Conservation (phyloP, 2,797 vertebrate species). For the Ctenopoma kingsleyae region DNA sequence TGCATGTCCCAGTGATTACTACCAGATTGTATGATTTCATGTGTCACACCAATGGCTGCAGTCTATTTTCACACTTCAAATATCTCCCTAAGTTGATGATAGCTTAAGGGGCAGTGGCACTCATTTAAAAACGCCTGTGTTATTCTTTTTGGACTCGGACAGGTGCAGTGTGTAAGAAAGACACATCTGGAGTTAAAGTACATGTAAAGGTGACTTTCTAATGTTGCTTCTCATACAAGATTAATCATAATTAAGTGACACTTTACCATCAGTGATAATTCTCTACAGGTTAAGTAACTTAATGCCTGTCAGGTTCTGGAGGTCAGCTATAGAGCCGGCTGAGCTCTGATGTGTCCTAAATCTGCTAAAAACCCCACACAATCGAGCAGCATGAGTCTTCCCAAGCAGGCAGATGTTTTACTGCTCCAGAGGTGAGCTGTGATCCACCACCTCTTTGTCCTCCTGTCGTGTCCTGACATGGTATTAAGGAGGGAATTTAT, state of each 20-base stretch:
- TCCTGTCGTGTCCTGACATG: constrained; percentile 73
- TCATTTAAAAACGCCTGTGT: constrained; percentile 19
- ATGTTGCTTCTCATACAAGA: neutral
- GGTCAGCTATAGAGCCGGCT: constrained; percentile 49
- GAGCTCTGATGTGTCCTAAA: constrained; percentile 41
- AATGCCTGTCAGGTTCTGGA: constrained; percentile 37
- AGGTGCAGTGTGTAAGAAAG: neutral
- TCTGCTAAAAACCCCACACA: constrained; percentile 35
- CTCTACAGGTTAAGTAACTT: constrained; percentile 28
- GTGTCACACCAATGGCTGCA: constrained; percentile 24
- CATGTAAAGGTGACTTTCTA: neutral
- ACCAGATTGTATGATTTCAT: constrained; percentile 38
- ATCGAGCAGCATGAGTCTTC: constrained; percentile 47
- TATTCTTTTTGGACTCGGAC: neutral
- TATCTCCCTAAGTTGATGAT: constrained; percentile 13
- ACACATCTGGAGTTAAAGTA: neutral
- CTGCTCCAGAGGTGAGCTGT: constrained; percentile 73
- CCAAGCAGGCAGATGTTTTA: constrained; percentile 74
- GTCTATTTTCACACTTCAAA: constrained; percentile 47
- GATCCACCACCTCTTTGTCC: constrained; percentile 73
- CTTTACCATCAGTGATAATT: neutral
- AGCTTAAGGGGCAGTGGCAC: neutral
- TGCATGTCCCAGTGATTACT: constrained; percentile 43
- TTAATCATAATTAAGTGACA: neutral
- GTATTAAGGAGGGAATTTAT: constrained; percentile 72